Evolutionary conservation across 2,797 vertebrate species (phyloP).

Genomic region (Pseudomugil tenellus): DNA sequence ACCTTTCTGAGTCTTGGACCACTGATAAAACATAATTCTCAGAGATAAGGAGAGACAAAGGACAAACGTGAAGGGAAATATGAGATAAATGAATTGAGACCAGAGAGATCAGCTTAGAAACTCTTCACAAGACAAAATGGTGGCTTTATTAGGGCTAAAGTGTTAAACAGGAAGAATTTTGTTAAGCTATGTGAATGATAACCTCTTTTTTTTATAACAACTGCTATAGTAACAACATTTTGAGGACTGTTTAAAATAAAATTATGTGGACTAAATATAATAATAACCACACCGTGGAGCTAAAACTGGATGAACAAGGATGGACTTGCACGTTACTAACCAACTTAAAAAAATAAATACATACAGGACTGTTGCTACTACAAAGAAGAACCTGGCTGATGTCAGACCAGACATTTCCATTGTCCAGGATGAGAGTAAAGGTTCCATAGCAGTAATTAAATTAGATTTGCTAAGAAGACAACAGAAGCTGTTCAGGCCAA

Average conservation of each 20-base stretch:
- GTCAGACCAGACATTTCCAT: slow-evolving; percentile 74
- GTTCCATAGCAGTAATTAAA: slow-evolving; percentile 81
- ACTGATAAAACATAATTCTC: neutral
- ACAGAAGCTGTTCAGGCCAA: slow-evolving; percentile 75
- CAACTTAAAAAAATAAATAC: slow-evolving; percentile 40
- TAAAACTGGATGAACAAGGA: slow-evolving; percentile 38
- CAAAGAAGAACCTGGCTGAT: slow-evolving; percentile 64
- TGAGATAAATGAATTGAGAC: no score
- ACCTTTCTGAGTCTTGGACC: neutral
- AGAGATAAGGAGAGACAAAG: neutral
- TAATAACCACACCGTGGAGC: neutral
- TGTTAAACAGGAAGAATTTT: slow-evolving; percentile 16
- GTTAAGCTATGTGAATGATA: slow-evolving; percentile 12
- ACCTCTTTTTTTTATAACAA: slow-evolving; percentile 25
- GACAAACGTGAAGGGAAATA: neutral
- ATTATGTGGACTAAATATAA: slow-evolving; percentile 11
- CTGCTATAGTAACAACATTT: slow-evolving; percentile 20
- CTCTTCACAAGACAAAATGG: slow-evolving; percentile 1
- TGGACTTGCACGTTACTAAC: slow-evolving; percentile 26
- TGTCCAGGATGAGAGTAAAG: slow-evolving; percentile 72
- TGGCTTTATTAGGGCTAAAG: neutral
- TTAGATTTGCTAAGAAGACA: slow-evolving; percentile 67
- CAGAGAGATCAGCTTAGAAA: neutral
- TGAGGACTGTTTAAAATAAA: slow-evolving; percentile 13
- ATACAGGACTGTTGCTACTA: slow-evolving; percentile 46